Evolutionary conservation across 1,140 invertebrate genomes (phyloP).

Genomic region (Pseudomyrmex sp.): DNA sequence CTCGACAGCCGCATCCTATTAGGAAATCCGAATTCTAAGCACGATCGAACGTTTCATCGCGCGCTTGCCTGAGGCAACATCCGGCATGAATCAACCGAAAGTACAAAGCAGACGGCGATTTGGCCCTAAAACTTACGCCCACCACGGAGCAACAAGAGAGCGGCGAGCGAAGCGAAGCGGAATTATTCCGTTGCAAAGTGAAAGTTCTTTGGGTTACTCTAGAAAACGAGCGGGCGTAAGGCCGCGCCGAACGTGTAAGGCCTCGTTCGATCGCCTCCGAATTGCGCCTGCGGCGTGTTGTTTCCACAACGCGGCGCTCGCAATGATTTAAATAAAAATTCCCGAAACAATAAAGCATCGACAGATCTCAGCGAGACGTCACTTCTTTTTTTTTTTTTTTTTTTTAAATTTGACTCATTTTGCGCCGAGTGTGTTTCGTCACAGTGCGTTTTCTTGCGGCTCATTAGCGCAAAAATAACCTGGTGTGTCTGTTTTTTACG

Average conservation of each 20-base stretch:
- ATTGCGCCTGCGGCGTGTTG: background rate
- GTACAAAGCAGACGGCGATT: constrained; percentile 70
- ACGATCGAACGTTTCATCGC: constrained; percentile 62
- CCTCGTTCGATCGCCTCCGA: constrained; percentile 26
- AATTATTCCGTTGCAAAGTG: constrained; percentile 74
- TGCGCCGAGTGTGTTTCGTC: too few relatives aligned
- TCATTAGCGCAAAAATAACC: background rate
- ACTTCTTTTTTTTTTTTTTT: too few relatives aligned
- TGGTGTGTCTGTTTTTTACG: background rate
- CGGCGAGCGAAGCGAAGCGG: constrained; percentile 71
- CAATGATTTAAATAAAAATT: background rate
- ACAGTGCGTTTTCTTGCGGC: background rate
- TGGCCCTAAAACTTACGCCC: constrained; percentile 75
- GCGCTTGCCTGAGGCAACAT: constrained; percentile 76
- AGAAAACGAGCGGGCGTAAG: constrained; percentile 57
- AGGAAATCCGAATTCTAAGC: constrained; percentile 71
- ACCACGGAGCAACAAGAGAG: constrained; percentile 70
- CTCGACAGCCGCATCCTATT: constrained; percentile 47
- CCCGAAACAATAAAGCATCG: background rate
- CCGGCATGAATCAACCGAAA: constrained; percentile 77
- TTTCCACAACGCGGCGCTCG: background rate
- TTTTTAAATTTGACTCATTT: background rate
- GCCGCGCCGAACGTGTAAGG: constrained; percentile 26
- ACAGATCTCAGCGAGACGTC: background rate
- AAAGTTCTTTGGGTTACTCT: constrained; percentile 72